A percentile compares a stretch with the other conserved stretches of the same genome.
Evolutionary conservation across 92 coral and sea anemone species (phyloP).

Genomic region (Desmophyllum pertusum): DNA sequence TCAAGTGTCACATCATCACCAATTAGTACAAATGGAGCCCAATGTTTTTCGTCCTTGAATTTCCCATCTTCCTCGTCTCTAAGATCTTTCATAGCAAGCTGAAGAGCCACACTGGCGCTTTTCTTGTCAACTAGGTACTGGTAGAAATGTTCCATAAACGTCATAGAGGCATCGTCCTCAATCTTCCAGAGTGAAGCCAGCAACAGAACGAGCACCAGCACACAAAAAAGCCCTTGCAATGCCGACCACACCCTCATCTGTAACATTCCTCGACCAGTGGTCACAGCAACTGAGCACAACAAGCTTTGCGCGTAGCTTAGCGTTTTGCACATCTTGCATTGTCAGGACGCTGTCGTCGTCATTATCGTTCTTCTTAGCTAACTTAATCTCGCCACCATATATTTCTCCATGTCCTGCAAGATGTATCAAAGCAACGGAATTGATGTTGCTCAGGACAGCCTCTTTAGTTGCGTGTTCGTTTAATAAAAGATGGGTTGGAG

Average conservation of each 20-base stretch:
- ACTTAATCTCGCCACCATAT: neutral
- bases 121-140: neutral
- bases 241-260: neutral
- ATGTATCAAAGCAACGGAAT: neutral
- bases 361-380: neutral
- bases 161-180: neutral
- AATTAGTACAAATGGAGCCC: constrained; percentile 1
- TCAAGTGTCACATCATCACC: neutral
- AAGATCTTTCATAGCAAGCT: neutral
- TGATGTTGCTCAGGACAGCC: neutral
- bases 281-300: neutral
- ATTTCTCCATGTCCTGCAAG: neutral
- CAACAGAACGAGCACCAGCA: constrained; percentile 1
- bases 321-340: neutral
- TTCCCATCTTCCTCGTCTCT: neutral
- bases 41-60: neutral
- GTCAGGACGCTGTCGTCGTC: neutral
- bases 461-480: neutral
- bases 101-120: neutral
- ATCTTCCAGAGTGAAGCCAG: neutral
- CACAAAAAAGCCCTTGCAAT: neutral
- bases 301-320: neutral
- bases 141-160: neutral
- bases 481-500: neutral
- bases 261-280: neutral